Conservation (phyloP, 2,113 vertebrate species). For the Sakesphorus luctuosus region DNA sequence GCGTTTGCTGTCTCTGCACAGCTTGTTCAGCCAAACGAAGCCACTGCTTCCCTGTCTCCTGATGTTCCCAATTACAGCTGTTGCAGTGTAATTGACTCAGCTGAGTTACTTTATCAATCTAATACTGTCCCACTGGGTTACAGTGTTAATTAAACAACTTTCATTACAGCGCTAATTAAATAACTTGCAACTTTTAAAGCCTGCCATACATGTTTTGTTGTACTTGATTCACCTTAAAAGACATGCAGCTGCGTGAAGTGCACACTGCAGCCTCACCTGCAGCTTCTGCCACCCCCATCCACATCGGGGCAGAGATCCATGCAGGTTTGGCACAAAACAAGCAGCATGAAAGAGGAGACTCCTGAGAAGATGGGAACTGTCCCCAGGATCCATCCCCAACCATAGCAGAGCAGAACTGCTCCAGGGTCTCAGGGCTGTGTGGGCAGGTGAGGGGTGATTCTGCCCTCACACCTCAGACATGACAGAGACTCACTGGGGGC, state of each 20-base stretch:
- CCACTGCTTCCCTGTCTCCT: background rate
- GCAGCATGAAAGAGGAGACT: background rate
- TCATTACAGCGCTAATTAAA: constrained; percentile 16
- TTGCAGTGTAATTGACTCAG: background rate
- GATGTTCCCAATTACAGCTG: background rate
- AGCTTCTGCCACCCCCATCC: background rate
- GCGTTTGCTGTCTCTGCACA: background rate
- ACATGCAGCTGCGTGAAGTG: background rate
- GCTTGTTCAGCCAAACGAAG: background rate
- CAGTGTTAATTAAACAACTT: constrained; percentile 34
- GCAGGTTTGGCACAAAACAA: background rate
- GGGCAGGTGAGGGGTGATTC: background rate
- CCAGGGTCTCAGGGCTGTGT: background rate
- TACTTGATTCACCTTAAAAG: background rate
- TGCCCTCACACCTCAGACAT: rapidly evolving
- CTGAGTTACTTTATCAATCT: background rate
- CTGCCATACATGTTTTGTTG: background rate
- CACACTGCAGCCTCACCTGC: too few species aligned
- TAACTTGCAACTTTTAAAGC: background rate
- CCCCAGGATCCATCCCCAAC: rapidly evolving
- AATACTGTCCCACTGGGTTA: background rate
- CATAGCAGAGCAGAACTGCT: background rate
- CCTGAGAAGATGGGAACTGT: background rate
- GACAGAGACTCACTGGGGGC: background rate
- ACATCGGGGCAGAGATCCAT: background rate